Evolutionary conservation across 2,113 vertebrate species (phyloP), one percentile per base, ranked within the genome.

Genomic region (Narcine bancroftii): DNA sequence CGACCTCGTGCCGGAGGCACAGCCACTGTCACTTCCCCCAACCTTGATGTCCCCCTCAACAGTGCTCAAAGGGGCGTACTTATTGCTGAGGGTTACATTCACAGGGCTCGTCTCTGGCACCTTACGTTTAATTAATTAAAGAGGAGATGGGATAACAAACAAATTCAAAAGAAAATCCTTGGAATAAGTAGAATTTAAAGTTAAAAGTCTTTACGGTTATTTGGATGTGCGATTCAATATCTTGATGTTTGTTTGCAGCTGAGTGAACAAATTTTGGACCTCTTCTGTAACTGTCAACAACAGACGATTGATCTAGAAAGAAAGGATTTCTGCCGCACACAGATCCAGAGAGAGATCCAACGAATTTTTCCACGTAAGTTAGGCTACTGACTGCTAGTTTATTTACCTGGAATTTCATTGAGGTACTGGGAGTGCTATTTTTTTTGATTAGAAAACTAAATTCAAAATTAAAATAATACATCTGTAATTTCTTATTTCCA

Each of bases 271-370:
- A 95, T 99, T 94, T 87, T 98, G 95, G 96, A 97, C 2, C 93
- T 98, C 92, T 99, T 98, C 96, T 95, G 97, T 93, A 95, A 93
- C 0, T 99, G 97, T 94, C 96, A 95, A 92, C 99, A 99, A 65
- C 97, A 97, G 94, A 6, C 83, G 24, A 95, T 95, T 91, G 98
- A 99, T 95, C 95, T 99, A 95, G 94, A 95, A 93, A 97, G 95
- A 93, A 99, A 99, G 94, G 99, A 99, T 93, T 93, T 94, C 10
- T 97, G 96, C 93, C 95, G 98, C 92, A 92, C 95, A 47, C 94
- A 95, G 93, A 96, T 99, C 36, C 98, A 99, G 94, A 95, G 94
- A 92, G 98, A 99, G 94, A 97, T 99, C 93, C 97, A 96, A 92
- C 94, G 92, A 10, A 93, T 98, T 63, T 97, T 97, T 93, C 97